phyloP scores from a whole-genome alignment of 1,140 invertebrate genomes.

The Panagrolaimus sp. region DNA sequence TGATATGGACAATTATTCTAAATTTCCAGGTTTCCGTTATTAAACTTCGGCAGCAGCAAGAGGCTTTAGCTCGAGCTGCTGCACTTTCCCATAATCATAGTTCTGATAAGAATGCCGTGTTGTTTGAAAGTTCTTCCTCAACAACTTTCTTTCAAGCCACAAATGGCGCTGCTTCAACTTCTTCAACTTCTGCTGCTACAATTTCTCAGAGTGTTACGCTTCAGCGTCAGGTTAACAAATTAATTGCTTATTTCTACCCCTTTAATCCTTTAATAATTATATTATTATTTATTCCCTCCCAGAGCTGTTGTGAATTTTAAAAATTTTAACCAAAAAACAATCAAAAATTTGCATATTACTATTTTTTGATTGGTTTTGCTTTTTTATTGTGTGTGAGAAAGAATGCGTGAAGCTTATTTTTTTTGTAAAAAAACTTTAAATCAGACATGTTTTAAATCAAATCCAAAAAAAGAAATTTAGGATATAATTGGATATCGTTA shows the following conservation, averaged over 20 bases:
- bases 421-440: too few species aligned
- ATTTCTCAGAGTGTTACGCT: conserved; percentile 12
- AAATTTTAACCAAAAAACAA: too few species aligned
- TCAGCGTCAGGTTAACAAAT: conserved; percentile 9
- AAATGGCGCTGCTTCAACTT: background rate
- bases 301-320: too few species aligned
- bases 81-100: background rate
- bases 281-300: background rate
- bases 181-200: background rate
- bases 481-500: too few species aligned
- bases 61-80: conserved; percentile 15
- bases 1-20: conserved; percentile 80
- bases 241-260: conserved; percentile 4
- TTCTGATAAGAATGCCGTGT: conserved; percentile 1
- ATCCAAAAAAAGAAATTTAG: too few species aligned
- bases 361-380: too few species aligned
- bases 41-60: conserved; percentile 44
- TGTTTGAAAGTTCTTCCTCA: background rate
- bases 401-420: too few species aligned
- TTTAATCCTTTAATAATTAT: background rate
- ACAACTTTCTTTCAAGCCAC: background rate
- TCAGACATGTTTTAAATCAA: too few species aligned
- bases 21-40: conserved; percentile 59
- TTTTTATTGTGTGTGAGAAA: too few species aligned
- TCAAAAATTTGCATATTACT: too few species aligned